phyloP scores from a whole-genome alignment of 2,797 vertebrate species.

The Protonibea diacanthus region DNA sequence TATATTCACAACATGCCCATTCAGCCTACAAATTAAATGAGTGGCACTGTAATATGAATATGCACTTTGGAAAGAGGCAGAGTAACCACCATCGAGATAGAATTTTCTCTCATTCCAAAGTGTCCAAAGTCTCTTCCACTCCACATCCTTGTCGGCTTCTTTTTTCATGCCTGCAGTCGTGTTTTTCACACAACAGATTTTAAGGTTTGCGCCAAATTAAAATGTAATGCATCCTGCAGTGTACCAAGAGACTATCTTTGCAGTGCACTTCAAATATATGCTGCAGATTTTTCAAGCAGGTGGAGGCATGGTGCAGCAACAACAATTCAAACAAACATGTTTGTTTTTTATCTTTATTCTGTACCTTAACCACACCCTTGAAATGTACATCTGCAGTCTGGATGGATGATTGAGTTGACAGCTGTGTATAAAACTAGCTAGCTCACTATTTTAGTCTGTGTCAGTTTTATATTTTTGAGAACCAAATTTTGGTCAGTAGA shows the following conservation, averaged over 20 bases:
- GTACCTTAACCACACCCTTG: not conserved
- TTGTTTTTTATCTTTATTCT: conserved; percentile 18
- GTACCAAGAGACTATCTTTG: conserved; percentile 19
- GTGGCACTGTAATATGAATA: conserved; percentile 20
- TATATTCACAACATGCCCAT: conserved; percentile 22
- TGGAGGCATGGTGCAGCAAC: not conserved
- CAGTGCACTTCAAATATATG: conserved; percentile 27
- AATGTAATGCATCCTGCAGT: conserved; percentile 40
- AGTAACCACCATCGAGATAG: not conserved
- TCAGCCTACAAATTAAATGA: conserved; percentile 23
- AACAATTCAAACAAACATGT: conserved; percentile 7
- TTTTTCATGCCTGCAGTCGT: conserved; percentile 27
- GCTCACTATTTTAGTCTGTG: not conserved
- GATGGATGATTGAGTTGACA: not conserved
- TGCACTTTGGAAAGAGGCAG: conserved; percentile 22
- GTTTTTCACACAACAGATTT: conserved; percentile 50
- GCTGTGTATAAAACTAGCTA: not conserved
- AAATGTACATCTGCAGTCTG: not conserved
- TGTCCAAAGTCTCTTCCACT: conserved; percentile 30
- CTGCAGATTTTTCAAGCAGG: conserved; percentile 9
- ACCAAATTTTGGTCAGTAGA: conserved; percentile 4
- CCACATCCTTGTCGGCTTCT: conserved; percentile 3
- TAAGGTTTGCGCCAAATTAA: conserved; percentile 37
- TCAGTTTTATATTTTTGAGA: not conserved
- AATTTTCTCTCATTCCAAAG: conserved; percentile 1